phyloP scores from a whole-genome alignment of 2,797 vertebrate genomes.

The Rallus crepitans region DNA sequence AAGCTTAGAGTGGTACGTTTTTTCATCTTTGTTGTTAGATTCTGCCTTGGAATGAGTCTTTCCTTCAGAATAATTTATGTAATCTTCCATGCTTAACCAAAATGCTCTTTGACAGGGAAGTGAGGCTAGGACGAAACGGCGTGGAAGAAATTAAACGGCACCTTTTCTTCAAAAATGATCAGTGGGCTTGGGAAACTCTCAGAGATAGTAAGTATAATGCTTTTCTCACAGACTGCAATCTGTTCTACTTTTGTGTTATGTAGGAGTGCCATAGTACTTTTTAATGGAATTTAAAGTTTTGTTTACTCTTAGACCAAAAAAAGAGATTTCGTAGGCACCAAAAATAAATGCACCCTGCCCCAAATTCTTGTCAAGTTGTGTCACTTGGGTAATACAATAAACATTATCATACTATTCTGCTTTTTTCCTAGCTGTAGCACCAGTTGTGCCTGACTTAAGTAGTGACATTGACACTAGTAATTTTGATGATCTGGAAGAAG shows the following conservation, averaged over 20 bases:
- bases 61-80: neutral
- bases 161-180: constrained; percentile 98
- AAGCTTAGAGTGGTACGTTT: neutral
- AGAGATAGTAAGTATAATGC: constrained; percentile 89
- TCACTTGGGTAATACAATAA: neutral
- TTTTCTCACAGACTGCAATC: neutral
- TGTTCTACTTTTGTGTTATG: neutral
- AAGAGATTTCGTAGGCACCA: neutral
- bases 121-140: constrained; percentile 94
- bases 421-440: constrained; percentile 89
- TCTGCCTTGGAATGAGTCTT: neutral
- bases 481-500: constrained; percentile 98
- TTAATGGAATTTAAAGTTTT: neutral
- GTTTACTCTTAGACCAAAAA: neutral
- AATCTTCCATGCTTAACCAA: neutral
- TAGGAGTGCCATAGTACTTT: neutral
- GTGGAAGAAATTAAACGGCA: constrained; percentile 98
- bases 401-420: neutral
- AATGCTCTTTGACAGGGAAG: constrained; percentile 83
- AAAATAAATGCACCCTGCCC: too few species aligned
- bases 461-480: constrained; percentile 98
- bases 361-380: too few species aligned
- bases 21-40: neutral
- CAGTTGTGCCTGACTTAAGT: constrained; percentile 97
- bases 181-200: constrained; percentile 97